phyloP scores from a whole-genome alignment of 2,888 invertebrate species.

The Physocephala rufipes region DNA sequence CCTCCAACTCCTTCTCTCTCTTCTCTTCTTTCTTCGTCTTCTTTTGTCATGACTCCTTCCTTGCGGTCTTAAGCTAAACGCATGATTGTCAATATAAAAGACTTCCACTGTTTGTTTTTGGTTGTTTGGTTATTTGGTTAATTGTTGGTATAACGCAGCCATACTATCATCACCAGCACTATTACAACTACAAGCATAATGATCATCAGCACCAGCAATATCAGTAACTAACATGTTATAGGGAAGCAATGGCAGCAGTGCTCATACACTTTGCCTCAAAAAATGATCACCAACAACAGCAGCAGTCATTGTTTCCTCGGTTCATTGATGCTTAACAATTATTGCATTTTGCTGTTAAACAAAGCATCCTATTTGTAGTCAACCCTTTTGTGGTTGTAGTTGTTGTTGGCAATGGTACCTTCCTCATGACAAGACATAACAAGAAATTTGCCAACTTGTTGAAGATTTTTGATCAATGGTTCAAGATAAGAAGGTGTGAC shows the following conservation, averaged over 20 bases:
- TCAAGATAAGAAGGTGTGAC: constrained; percentile 36
- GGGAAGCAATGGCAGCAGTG: too few relatives aligned
- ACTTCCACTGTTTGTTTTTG: constrained; percentile 23
- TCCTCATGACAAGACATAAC: constrained; percentile 18
- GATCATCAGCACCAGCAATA: not conserved
- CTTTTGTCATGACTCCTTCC: not conserved
- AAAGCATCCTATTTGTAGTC: constrained; percentile 34
- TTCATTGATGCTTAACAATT: constrained; percentile 40
- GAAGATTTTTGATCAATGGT: constrained; percentile 36
- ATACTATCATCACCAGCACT: not conserved
- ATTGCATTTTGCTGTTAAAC: constrained; percentile 48
- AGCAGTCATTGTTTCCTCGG: not conserved
- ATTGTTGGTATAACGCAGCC: not conserved
- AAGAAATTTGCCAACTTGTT: constrained; percentile 33
- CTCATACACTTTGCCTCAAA: too few relatives aligned
- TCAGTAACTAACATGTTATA: too few relatives aligned
- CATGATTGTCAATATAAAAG: constrained; percentile 31
- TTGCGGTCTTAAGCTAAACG: constrained; percentile 21
- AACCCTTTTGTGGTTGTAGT: not conserved
- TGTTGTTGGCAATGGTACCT: too few relatives aligned
- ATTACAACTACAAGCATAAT: not conserved
- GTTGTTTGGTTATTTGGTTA: not conserved
- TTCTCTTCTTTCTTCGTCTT: not conserved
- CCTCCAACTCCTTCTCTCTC: not conserved
- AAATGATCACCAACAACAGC: not conserved